phyloP scores from a whole-genome alignment of 2,797 vertebrate genomes.

The Pseudochirops corinnae region DNA sequence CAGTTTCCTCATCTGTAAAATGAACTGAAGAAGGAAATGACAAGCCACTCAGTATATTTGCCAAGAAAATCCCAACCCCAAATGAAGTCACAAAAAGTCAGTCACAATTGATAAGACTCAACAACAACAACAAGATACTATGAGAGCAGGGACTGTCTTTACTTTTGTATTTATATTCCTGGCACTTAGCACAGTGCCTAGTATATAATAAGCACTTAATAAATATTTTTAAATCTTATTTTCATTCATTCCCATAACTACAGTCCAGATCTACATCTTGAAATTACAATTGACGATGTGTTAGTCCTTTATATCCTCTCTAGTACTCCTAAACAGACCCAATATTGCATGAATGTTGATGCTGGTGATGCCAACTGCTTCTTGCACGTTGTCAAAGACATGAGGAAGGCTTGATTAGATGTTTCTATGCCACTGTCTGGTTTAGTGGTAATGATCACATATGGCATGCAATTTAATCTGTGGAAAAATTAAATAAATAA shows the following conservation, averaged over 20 bases:
- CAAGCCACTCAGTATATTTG: too few relatives aligned
- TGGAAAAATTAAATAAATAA: slow-evolving; percentile 41
- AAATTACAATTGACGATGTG: not conserved
- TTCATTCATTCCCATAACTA: not conserved
- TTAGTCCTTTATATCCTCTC: not conserved
- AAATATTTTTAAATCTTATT: not conserved
- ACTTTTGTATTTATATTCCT: not conserved
- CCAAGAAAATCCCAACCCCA: not conserved
- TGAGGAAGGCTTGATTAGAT: not conserved
- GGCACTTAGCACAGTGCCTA: not conserved
- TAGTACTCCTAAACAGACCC: not conserved
- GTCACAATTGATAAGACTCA: not conserved
- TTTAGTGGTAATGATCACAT: slow-evolving; percentile 24
- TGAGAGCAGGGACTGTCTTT: not conserved
- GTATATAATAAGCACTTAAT: not conserved
- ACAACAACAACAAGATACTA: not conserved
- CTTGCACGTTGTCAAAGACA: slow-evolving; percentile 17
- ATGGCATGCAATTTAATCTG: slow-evolving; percentile 38
- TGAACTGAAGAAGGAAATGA: too few relatives aligned
- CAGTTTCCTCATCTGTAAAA: too few relatives aligned
- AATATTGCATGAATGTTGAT: slow-evolving; percentile 11
- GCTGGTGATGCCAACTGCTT: slow-evolving; percentile 35
- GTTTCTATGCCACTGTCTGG: slow-evolving; percentile 43
- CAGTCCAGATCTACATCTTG: not conserved
- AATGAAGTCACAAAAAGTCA: not conserved